These are phyloP conservation scores for Brachionus rotundiformis DNA, from an alignment of 1,140 invertebrate species.

Conservation along the genomic window DNA sequence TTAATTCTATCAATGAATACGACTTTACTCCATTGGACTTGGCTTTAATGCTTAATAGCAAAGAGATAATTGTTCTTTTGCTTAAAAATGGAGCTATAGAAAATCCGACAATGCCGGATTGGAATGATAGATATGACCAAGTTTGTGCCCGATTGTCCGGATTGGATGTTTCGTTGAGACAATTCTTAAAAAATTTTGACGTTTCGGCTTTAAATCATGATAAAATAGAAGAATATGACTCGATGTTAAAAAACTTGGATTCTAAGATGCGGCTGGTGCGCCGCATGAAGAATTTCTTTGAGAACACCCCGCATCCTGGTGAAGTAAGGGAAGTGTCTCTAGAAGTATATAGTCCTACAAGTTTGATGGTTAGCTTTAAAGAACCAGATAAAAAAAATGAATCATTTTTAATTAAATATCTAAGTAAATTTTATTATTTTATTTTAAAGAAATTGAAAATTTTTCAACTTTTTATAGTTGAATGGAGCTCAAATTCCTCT, in stretches of 20 bases:
- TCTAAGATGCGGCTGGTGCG: constrained; percentile 77
- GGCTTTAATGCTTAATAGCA: constrained; percentile 82
- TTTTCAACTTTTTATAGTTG: constrained; percentile 62
- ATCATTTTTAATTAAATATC: constrained; percentile 83
- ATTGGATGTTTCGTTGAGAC: background rate
- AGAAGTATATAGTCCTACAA: constrained; percentile 78
- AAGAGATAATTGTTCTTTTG: constrained; percentile 81
- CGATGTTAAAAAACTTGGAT: constrained; percentile 83
- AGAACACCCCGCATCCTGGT: constrained; percentile 75
- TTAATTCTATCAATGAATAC: constrained; percentile 73
- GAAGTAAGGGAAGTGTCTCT: constrained; percentile 74
- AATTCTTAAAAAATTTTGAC: constrained; percentile 24
- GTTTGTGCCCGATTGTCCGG: constrained; percentile 53
- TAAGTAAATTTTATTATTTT: constrained; percentile 68
- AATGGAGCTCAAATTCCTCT: constrained; percentile 76
- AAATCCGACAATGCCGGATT: constrained; percentile 70
- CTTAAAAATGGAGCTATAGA: constrained; percentile 83
- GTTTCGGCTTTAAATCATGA: constrained; percentile 13
- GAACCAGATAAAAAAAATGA: constrained; percentile 72
- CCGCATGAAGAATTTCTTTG: constrained; percentile 72
- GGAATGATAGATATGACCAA: constrained; percentile 60
- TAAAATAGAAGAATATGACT: constrained; percentile 68
- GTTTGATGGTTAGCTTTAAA: constrained; percentile 74
- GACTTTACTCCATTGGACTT: constrained; percentile 84
- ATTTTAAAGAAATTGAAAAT: background rate